Evolutionary conservation across 2,888 invertebrate species (phyloP).

Genomic region (Sinentomon sp.): DNA sequence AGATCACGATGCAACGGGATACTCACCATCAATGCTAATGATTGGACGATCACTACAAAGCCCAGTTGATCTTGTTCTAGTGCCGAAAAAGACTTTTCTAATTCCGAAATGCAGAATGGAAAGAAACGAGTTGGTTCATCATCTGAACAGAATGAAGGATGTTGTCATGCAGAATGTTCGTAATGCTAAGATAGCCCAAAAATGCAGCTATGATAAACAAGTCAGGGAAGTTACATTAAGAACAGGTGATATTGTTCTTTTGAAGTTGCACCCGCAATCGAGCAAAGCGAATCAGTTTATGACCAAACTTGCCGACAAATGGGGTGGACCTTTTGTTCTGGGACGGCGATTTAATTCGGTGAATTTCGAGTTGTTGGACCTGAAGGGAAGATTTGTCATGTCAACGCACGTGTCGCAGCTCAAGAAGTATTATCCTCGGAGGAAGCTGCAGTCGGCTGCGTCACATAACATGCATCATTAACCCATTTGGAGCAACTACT

Average conservation of each 20-base stretch:
- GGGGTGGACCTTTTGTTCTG: slow-evolving; percentile 7
- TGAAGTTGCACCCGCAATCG: slow-evolving; percentile 8
- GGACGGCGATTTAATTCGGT: too few relatives aligned
- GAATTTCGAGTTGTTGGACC: too few relatives aligned
- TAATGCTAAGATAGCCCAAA: slow-evolving; percentile 5
- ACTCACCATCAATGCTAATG: slow-evolving; percentile 9
- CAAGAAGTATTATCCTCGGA: too few relatives aligned
- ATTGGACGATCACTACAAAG: slow-evolving; percentile 10
- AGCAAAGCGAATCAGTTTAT: slow-evolving; percentile 5
- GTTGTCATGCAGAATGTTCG: slow-evolving; percentile 3
- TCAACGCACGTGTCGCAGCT: too few relatives aligned
- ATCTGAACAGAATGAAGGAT: slow-evolving; percentile 3
- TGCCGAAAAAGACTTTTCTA: slow-evolving; percentile 5
- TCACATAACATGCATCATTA: too few relatives aligned
- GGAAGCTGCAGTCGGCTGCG: too few relatives aligned
- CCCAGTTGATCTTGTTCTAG: slow-evolving; percentile 9
- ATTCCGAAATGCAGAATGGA: too few relatives aligned
- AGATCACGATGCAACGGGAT: slow-evolving; percentile 10
- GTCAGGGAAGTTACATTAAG: slow-evolving; percentile 1
- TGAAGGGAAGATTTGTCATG: too few relatives aligned
- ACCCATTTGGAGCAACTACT: too few relatives aligned
- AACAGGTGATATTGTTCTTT: slow-evolving; percentile 9
- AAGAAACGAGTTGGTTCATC: too few relatives aligned
- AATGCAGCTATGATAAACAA: slow-evolving; percentile 6
- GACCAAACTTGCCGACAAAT: slow-evolving; percentile 6